Evolutionary conservation across 2,113 vertebrate genomes (phyloP).

Genomic region (Struthio camelus): DNA sequence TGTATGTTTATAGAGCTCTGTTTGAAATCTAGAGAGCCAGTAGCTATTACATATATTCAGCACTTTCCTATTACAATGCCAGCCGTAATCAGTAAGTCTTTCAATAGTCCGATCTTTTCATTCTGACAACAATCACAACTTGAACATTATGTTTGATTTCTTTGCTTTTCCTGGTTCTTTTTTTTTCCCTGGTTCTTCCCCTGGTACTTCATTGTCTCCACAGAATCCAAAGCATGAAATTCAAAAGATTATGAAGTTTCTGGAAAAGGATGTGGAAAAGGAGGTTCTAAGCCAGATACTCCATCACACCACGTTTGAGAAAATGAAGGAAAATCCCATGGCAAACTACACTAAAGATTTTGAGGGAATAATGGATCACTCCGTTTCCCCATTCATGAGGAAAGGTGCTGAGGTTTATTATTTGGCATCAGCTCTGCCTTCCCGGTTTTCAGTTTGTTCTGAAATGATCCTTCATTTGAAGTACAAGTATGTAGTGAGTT

Average conservation of each 20-base stretch:
- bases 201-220: neutral
- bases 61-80: neutral
- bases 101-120: neutral
- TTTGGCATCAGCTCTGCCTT: neutral
- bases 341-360: conserved; percentile 60
- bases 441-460: neutral
- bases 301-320: conserved; percentile 64
- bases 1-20: neutral
- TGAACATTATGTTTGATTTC: neutral
- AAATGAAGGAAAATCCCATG: conserved; percentile 75
- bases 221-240: conserved; percentile 73
- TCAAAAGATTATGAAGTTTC: conserved; percentile 59
- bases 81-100: neutral
- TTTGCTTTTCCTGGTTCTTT: neutral
- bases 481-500: neutral
- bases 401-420: conserved; percentile 60
- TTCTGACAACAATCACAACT: neutral
- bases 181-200: too few relatives aligned
- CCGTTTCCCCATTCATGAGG: conserved; percentile 71
- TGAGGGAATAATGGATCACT: conserved; percentile 44
- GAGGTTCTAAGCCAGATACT: conserved; percentile 57
- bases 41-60: neutral
- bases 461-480: neutral
- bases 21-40: neutral
- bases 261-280: conserved; percentile 56